Conservation (phyloP, 2,888 invertebrate species). For the Coleophora deauratella region DNA sequence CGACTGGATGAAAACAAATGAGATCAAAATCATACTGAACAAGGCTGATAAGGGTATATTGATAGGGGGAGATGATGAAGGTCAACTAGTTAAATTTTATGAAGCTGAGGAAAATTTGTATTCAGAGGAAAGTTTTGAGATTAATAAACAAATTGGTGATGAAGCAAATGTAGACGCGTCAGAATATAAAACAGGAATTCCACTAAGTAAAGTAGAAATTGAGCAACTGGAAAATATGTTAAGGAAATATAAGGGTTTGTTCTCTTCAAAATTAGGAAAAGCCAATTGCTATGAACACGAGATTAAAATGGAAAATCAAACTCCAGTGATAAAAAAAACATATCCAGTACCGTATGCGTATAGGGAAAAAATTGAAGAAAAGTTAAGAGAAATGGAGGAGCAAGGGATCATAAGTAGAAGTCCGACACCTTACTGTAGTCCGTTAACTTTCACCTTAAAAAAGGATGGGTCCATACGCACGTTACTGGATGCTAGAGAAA, state of each 20-base stretch:
- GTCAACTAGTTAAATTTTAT: too few relatives aligned
- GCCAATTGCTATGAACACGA: background rate
- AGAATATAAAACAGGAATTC: background rate
- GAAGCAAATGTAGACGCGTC: background rate
- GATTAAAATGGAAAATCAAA: background rate
- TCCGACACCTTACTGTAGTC: background rate
- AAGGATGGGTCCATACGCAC: background rate
- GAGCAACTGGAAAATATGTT: background rate
- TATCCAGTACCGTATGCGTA: background rate
- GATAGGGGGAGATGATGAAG: background rate
- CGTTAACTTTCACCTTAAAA: background rate
- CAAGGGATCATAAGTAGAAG: background rate
- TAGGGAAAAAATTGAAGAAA: background rate
- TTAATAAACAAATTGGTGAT: background rate
- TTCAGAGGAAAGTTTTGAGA: too few relatives aligned
- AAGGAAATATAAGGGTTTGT: background rate
- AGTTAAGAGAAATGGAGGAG: background rate
- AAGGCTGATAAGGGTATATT: background rate
- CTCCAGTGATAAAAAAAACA: background rate
- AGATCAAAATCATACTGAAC: background rate
- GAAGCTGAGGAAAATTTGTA: too few relatives aligned
- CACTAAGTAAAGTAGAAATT: background rate
- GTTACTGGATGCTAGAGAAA: constrained; percentile 1
- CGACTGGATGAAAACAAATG: background rate
- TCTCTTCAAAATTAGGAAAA: background rate